A percentile compares a stretch with the other conserved stretches of the same genome.
Conservation (phyloP, 2,113 vertebrate genomes). For the Rousettus leschenaultii region DNA sequence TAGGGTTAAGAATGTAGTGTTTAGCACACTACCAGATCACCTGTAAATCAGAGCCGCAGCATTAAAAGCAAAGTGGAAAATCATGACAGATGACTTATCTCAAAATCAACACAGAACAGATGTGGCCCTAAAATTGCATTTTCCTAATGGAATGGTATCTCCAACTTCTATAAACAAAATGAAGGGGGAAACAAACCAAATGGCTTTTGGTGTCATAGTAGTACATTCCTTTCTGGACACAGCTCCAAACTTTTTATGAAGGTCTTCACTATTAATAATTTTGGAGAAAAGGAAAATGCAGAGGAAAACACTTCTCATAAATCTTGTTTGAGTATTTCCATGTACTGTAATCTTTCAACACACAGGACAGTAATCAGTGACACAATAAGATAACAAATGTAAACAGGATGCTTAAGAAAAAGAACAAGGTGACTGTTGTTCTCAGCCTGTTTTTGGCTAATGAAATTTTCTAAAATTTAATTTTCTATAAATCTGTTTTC, state of each 20-base stretch:
- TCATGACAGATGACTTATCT: neutral
- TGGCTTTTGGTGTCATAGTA: neutral
- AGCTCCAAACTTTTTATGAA: neutral
- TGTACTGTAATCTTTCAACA: neutral
- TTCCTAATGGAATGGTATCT: constrained; percentile 35
- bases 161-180: constrained; percentile 47
- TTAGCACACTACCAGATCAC: neutral
- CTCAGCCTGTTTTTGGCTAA: neutral
- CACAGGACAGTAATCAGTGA: neutral
- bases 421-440: neutral
- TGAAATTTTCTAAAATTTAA: neutral
- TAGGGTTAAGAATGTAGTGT: neutral
- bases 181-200: constrained; percentile 49
- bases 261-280: constrained; percentile 6
- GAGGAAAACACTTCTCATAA: neutral
- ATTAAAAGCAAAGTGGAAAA: constrained; percentile 43
- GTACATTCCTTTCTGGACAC: neutral
- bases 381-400: neutral
- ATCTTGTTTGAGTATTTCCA: constrained; percentile 19
- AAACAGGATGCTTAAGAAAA: neutral
- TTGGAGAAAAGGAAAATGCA: constrained; percentile 34
- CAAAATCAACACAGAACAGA: constrained; percentile 40
- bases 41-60: neutral
- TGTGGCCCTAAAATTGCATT: constrained; percentile 10
- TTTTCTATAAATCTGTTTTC: neutral